Base-by-base conservation (phyloP, 2,888 invertebrate species). In the Thymelicus sylvestris region DNA sequence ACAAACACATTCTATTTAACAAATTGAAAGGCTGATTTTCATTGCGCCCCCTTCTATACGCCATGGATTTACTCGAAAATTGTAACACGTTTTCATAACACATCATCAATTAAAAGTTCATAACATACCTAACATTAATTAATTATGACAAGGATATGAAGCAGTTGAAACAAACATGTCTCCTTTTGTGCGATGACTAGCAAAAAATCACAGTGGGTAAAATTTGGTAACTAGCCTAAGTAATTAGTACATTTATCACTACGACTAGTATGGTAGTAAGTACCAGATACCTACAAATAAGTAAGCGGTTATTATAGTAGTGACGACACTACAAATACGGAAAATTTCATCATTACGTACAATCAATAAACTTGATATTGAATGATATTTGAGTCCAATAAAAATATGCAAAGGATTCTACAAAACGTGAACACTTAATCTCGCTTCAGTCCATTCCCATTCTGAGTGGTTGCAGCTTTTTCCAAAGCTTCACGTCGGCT, bases 391-490 rank as follows among this genome's bases (percentile, higher is more conserved):
- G 19, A 61, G 41, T 61, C 60, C n/a, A 38, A 15, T 44, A 47
- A 62, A 62, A 62, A 7, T 63, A 61, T 48, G 47, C 31, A 63
- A n/a, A 41, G 48, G 62, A 63, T 38, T 48, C 38, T 64, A n/a
- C 24, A 15, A 62, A 19, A 13, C 47, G 48, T 44, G 39, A 55
- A 57, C 15, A 19, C 10, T 88, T 94, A 95, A 76, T 95, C 95
- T 84, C 95, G 94, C 82, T 95, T 95, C 73, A 95, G 90, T 67
- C 95, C 95, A 80, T 95, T 95, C 72, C 95, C 94, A 78, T 95
- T 95, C 72, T 95, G 92, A 69, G 94, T 90, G 12, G 90, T 83
- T 55, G 91, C 81, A 48, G 83, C 87, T 84, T 80, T 91, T 75
- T 93, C 92, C 65, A 90, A 74, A 75, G 92, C 92, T 80, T 95